phyloP scores from a whole-genome alignment of 92 coral and sea anemone genomes.

The Porites divaricata region DNA sequence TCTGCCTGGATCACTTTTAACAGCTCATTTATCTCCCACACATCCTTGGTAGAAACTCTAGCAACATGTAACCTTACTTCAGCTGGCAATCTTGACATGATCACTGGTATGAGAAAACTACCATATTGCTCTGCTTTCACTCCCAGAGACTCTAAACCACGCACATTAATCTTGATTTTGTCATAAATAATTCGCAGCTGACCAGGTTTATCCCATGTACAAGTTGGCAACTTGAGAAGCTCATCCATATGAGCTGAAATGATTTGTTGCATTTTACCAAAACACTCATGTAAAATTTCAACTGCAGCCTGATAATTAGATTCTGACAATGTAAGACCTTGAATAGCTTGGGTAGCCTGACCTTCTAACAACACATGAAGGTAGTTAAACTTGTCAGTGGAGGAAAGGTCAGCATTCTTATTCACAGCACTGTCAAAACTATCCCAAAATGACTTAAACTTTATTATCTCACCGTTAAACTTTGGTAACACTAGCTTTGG shows the following conservation, averaged over 20 bases:
- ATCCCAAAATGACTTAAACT: conserved; percentile 40
- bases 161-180: too few species aligned
- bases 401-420: conserved; percentile 9
- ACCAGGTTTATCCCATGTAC: not conserved
- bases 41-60: too few species aligned
- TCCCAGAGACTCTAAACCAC: too few species aligned
- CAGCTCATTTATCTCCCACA: too few species aligned
- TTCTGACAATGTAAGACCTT: conserved; percentile 33
- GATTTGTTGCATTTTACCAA: not conserved
- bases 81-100: too few species aligned
- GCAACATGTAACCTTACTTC: too few species aligned
- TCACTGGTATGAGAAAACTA: too few species aligned
- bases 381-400: conserved; percentile 38
- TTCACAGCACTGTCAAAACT: conserved; percentile 41
- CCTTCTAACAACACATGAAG: conserved; percentile 31
- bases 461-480: conserved; percentile 39
- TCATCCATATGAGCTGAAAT: not conserved
- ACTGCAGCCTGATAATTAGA: conserved; percentile 23
- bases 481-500: conserved; percentile 29
- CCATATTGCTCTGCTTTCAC: too few species aligned
- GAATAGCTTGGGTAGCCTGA: conserved; percentile 16
- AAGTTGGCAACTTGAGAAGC: conserved; percentile 2
- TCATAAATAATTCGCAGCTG: too few species aligned
- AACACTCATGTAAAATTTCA: not conserved
- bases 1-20: too few species aligned